A percentile compares a stretch with the other conserved stretches of the same genome.
phyloP scores from a whole-genome alignment of 2,113 vertebrate species.

The Calonectris borealis region DNA sequence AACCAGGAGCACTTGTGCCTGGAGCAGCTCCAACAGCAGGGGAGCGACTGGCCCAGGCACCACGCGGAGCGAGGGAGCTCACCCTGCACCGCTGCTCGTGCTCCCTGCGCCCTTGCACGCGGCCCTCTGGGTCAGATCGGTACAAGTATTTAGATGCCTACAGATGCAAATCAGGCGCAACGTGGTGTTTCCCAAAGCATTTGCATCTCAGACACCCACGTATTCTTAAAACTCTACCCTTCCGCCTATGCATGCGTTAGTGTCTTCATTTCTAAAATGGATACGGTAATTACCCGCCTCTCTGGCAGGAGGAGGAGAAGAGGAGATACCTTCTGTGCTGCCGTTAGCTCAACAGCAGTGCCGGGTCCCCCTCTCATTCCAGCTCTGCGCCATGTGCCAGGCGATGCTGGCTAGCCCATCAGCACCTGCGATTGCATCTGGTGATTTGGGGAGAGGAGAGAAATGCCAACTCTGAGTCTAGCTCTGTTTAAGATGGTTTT shows the following conservation, averaged over 20 bases:
- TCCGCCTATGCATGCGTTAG: background rate
- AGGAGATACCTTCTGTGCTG: background rate
- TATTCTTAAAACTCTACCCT: background rate
- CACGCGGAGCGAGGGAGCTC: accelerated
- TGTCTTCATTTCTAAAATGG: background rate
- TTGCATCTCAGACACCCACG: slow-evolving; percentile 23
- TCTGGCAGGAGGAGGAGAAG: background rate
- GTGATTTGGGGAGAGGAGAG: background rate
- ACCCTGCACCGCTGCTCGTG: accelerated
- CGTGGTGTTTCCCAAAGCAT: background rate
- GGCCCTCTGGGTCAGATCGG: background rate
- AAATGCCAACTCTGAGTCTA: background rate
- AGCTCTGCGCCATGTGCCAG: background rate
- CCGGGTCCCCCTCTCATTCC: background rate
- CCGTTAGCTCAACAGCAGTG: accelerated
- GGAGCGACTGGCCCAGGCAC: background rate
- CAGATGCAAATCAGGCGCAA: background rate
- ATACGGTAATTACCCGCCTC: background rate
- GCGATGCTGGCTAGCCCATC: accelerated
- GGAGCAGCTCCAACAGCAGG: background rate
- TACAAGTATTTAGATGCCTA: background rate
- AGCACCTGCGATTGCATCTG: background rate
- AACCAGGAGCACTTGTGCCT: background rate
- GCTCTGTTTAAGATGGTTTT: background rate
- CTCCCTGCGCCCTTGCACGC: background rate